These are phyloP conservation scores for Sebastes itinus DNA, from an alignment of 2,797 vertebrate genomes.

Conservation along the genomic window DNA sequence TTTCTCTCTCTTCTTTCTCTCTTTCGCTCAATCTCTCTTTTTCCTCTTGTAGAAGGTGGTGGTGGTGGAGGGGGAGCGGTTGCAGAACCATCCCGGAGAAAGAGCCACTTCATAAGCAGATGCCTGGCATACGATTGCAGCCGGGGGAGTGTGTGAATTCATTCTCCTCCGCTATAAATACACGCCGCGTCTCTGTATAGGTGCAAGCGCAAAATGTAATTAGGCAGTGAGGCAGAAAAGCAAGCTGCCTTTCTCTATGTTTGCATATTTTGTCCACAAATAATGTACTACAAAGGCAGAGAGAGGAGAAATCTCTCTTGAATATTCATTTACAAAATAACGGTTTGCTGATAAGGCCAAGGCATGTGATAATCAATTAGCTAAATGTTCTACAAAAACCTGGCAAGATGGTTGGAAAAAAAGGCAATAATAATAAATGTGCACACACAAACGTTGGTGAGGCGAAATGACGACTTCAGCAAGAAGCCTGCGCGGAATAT, in stretches of 20 bases:
- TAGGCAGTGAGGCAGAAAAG: slow-evolving; percentile 69
- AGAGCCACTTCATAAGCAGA: slow-evolving; percentile 76
- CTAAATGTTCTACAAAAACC: slow-evolving; percentile 79
- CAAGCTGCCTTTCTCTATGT: slow-evolving; percentile 65
- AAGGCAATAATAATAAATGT: slow-evolving; percentile 55
- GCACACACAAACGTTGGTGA: slow-evolving; percentile 39
- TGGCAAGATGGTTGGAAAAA: slow-evolving; percentile 20
- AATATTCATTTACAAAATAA: slow-evolving; percentile 83
- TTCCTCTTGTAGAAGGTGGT: slow-evolving; percentile 26
- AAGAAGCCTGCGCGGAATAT: slow-evolving; percentile 64
- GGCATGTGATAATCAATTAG: slow-evolving; percentile 82
- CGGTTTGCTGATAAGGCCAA: slow-evolving; percentile 78
- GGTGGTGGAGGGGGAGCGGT: neutral
- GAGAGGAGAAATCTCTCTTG: slow-evolving; percentile 58
- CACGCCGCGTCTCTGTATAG: slow-evolving; percentile 61
- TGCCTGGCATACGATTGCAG: slow-evolving; percentile 72
- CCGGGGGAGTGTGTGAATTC: slow-evolving; percentile 71
- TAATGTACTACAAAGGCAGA: slow-evolving; percentile 70
- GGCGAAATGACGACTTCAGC: slow-evolving; percentile 74
- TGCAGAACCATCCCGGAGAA: slow-evolving; percentile 63
- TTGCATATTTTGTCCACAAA: slow-evolving; percentile 79
- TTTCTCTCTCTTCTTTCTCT: slow-evolving; percentile 45
- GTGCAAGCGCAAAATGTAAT: slow-evolving; percentile 76
- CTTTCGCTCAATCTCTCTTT: slow-evolving; percentile 37
- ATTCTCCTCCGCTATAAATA: slow-evolving; percentile 74